phyloP scores from a whole-genome alignment of 2,888 invertebrate species.

The Danaus chrysippus region DNA sequence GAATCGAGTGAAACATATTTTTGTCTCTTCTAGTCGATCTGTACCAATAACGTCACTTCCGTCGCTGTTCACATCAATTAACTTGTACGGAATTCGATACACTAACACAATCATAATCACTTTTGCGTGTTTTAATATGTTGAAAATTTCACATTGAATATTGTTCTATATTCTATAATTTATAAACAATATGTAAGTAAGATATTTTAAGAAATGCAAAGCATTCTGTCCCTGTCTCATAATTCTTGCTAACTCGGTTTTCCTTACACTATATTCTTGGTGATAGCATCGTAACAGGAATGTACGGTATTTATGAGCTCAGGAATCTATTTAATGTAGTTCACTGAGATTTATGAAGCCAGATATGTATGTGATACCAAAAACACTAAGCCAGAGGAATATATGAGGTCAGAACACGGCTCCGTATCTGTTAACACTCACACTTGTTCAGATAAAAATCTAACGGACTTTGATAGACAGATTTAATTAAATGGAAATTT shows the following conservation, averaged over 20 bases:
- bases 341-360: slow-evolving; percentile 24
- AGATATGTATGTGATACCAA: slow-evolving; percentile 21
- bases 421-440: background rate
- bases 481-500: background rate
- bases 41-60: slow-evolving; percentile 39
- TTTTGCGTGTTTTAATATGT: slow-evolving; percentile 28
- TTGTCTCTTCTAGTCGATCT: slow-evolving; percentile 28
- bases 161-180: no score
- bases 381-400: slow-evolving; percentile 21
- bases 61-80: slow-evolving; percentile 55
- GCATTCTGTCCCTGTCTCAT: background rate
- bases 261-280: slow-evolving; percentile 11
- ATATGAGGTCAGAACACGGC: slow-evolving; percentile 9
- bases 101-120: slow-evolving; percentile 57
- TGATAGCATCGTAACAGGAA: slow-evolving; percentile 24
- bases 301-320: slow-evolving; percentile 33
- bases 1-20: background rate
- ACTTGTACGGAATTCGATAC: slow-evolving; percentile 46
- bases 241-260: slow-evolving; percentile 8
- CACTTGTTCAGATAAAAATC: background rate
- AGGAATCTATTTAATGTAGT: slow-evolving; percentile 24
- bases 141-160: background rate
- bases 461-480: background rate
- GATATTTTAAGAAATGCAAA: no score
- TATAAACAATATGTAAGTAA: no score